These are phyloP conservation scores for Vulpes lagopus DNA, from an alignment of 2,113 vertebrate genomes.

Conservation along the genomic window DNA sequence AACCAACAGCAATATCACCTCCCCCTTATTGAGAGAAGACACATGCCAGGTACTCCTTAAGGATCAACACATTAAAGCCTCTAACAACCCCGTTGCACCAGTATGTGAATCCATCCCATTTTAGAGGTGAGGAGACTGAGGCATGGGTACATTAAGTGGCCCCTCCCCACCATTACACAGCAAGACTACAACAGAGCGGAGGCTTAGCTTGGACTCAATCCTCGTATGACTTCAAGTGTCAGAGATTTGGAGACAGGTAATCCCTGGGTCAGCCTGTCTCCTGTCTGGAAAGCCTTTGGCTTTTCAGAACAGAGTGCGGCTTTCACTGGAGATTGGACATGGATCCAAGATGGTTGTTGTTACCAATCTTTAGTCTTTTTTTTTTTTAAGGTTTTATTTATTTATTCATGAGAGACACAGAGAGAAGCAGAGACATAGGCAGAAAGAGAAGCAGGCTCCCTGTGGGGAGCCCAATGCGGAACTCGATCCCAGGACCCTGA, in stretches of 20 bases:
- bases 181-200: not conserved
- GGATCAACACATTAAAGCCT: not conserved
- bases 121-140: conserved; percentile 1
- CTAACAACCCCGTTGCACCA: not conserved
- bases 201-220: not conserved
- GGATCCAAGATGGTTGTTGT: not conserved
- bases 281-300: not conserved
- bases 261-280: not conserved
- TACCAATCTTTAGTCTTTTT: not conserved
- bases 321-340: not conserved
- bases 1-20: not conserved
- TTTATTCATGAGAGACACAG: too few relatives aligned
- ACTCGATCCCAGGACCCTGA: too few relatives aligned
- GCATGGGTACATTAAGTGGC: not conserved
- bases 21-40: not conserved
- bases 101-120: not conserved
- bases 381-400: too few relatives aligned
- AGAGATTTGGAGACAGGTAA: not conserved
- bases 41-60: not conserved
- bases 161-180: not conserved
- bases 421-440: too few relatives aligned
- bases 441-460: too few relatives aligned
- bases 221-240: not conserved
- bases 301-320: not conserved
- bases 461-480: too few relatives aligned